Conservation (phyloP, 2,113 vertebrate genomes). For the Caretta caretta region DNA sequence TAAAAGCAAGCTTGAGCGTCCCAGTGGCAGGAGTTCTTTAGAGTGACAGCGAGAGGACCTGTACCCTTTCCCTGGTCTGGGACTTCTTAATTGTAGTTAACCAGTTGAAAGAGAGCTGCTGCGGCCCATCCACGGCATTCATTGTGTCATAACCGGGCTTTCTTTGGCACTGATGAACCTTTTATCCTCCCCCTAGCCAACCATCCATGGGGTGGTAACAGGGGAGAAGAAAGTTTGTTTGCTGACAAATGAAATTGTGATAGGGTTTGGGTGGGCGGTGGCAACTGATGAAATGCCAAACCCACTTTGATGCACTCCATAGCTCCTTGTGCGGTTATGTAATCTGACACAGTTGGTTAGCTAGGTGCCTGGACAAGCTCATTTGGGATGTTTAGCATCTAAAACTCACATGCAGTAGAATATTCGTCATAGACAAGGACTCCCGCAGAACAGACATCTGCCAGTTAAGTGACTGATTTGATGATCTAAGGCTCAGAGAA, state of each 20-base stretch:
- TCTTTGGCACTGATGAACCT: constrained; percentile 59
- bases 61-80: accelerated
- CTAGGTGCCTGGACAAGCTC: constrained; percentile 20
- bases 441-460: background rate
- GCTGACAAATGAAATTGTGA: background rate
- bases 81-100: constrained; percentile 73
- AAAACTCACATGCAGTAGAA: background rate
- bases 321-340: accelerated
- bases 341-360: constrained; percentile 2
- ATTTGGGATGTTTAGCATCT: constrained; percentile 40
- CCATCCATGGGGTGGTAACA: background rate
- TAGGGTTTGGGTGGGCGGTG: constrained; percentile 1
- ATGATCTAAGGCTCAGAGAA: background rate
- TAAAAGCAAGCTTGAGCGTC: background rate
- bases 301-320: background rate
- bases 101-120: constrained; percentile 83
- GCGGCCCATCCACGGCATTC: constrained; percentile 57
- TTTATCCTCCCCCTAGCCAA: constrained; percentile 34
- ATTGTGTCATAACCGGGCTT: background rate
- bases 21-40: background rate
- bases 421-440: too few species aligned
- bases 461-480: background rate
- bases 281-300: constrained; percentile 50
- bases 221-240: background rate
- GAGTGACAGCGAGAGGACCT: constrained; percentile 3